Conservation (phyloP, 2,888 invertebrate species). For the Erebia ligea region DNA sequence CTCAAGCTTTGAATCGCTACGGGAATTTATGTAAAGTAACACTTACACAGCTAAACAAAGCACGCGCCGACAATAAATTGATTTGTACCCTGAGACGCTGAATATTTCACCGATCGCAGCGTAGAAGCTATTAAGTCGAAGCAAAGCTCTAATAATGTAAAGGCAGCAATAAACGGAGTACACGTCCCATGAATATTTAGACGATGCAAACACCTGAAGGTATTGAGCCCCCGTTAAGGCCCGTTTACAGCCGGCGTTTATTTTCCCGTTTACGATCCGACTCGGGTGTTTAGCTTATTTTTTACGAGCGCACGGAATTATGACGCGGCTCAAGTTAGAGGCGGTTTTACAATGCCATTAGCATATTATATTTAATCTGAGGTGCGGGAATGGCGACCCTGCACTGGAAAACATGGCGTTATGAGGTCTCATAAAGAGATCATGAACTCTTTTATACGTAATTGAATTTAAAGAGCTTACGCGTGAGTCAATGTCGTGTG, state of each 20-base stretch:
- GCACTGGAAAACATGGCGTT: too few species aligned
- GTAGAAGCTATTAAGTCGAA: constrained; percentile 32
- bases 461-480: too few species aligned
- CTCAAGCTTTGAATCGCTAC: not conserved
- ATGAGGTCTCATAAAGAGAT: too few species aligned
- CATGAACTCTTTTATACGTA: too few species aligned
- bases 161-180: constrained; percentile 41
- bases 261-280: constrained; percentile 67
- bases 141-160: constrained; percentile 37
- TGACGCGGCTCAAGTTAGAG: constrained; percentile 22
- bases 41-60: constrained; percentile 20
- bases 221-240: constrained; percentile 40
- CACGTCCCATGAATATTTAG: constrained; percentile 44
- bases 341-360: not conserved
- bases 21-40: constrained; percentile 16
- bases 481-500: too few species aligned
- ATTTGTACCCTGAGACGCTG: constrained; percentile 28
- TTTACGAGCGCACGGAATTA: constrained; percentile 58
- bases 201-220: constrained; percentile 44
- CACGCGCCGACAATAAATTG: constrained; percentile 28
- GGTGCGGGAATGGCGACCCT: too few species aligned
- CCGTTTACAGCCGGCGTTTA: constrained; percentile 64
- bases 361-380: not conserved
- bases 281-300: constrained; percentile 71
- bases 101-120: constrained; percentile 27